phyloP scores from a whole-genome alignment of 1,140 invertebrate genomes.

The Sitobion miscanthi region DNA sequence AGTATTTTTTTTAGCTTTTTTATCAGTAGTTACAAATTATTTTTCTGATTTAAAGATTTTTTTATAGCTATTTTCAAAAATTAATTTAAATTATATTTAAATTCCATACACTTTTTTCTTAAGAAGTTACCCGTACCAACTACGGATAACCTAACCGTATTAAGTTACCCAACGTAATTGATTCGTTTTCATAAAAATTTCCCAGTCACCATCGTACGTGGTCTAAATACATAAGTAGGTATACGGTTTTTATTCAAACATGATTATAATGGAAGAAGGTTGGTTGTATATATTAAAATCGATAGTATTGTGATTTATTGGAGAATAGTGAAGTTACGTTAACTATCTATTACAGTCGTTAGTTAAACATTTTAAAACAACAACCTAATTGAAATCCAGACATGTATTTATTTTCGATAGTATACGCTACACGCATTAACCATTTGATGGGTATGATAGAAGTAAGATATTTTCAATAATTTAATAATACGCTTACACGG shows the following conservation, averaged over 20 bases:
- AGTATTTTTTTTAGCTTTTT: background rate
- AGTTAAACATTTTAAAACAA: background rate
- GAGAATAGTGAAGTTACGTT: background rate
- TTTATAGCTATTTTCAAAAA: background rate
- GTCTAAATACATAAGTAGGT: background rate
- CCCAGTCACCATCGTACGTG: background rate
- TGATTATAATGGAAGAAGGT: background rate
- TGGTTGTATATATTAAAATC: background rate
- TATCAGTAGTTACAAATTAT: background rate
- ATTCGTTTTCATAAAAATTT: background rate
- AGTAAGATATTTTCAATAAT: background rate
- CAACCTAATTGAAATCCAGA: background rate
- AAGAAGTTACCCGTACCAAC: background rate
- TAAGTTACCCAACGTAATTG: background rate
- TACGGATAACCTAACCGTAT: background rate
- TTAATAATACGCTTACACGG: background rate
- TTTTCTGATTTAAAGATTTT: background rate
- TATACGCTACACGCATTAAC: too few relatives aligned
- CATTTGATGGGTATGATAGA: background rate
- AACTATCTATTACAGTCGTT: background rate
- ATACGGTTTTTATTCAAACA: background rate
- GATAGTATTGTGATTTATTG: background rate
- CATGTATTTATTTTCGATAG: background rate
- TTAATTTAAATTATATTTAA: background rate
- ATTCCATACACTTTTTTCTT: background rate